A percentile compares a stretch with the other conserved stretches of the same genome.
Evolutionary conservation across 2,113 vertebrate species (phyloP).

Genomic region (Seriola dumerili): DNA sequence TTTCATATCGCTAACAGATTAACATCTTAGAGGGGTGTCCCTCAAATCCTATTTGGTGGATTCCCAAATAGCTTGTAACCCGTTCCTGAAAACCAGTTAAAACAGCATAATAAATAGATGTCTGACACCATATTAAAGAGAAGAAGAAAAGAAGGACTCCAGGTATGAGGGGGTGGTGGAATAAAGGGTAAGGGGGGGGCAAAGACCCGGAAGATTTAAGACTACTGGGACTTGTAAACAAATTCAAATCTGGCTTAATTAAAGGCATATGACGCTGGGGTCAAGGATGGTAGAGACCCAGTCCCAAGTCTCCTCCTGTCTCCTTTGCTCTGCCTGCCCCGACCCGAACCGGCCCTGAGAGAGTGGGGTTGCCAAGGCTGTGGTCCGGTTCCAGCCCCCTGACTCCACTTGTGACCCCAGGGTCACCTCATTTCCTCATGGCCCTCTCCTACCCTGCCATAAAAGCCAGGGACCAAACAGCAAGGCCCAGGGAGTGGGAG

Average conservation of each 20-base stretch:
- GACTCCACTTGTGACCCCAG: slow-evolving; percentile 81
- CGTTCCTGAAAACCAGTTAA: slow-evolving; percentile 83
- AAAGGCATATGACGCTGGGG: slow-evolving; percentile 81
- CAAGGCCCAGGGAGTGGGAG: slow-evolving; percentile 73
- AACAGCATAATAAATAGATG: slow-evolving; percentile 83
- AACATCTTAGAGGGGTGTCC: slow-evolving; percentile 84
- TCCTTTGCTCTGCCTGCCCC: slow-evolving; percentile 46
- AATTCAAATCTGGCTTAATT: slow-evolving; percentile 85
- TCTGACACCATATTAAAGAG: slow-evolving; percentile 85
- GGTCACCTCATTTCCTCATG: slow-evolving; percentile 89
- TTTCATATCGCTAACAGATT: slow-evolving; percentile 86
- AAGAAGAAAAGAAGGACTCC: slow-evolving; percentile 67
- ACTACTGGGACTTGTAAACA: slow-evolving; percentile 85
- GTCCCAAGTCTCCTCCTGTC: slow-evolving; percentile 46
- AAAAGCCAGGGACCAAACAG: slow-evolving; percentile 81
- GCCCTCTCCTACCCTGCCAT: slow-evolving; percentile 85
- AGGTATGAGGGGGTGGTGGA: slow-evolving; percentile 55
- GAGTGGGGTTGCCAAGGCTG: slow-evolving; percentile 63
- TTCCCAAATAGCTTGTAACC: slow-evolving; percentile 87
- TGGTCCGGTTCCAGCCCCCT: slow-evolving; percentile 76
- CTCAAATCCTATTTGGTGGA: slow-evolving; percentile 81
- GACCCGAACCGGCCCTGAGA: slow-evolving; percentile 63
- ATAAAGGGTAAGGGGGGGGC: slow-evolving; percentile 36
- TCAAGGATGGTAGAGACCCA: slow-evolving; percentile 72
- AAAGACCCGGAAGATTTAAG: slow-evolving; percentile 83